Conservation (phyloP, 2,888 invertebrate species). For the Leucania comma region DNA sequence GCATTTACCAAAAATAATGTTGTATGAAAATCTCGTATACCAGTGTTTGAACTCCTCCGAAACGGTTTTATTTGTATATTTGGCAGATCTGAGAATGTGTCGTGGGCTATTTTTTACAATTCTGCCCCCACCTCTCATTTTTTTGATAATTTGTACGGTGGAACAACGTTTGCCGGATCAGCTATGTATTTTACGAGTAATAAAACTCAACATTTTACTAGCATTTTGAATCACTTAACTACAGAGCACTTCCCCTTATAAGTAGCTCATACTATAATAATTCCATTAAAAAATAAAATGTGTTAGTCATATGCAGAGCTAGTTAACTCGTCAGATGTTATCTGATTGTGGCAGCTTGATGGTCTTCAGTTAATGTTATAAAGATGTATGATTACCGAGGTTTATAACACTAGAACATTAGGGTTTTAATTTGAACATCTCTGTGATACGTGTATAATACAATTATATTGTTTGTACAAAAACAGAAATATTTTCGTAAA, state of each 20-base stretch:
- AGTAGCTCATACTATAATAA: neutral
- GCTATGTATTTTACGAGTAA: too few species aligned
- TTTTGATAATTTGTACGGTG: too few species aligned
- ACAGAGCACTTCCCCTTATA: neutral
- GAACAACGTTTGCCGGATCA: too few species aligned
- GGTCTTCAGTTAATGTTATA: constrained; percentile 32
- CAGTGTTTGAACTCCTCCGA: too few species aligned
- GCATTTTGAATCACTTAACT: neutral
- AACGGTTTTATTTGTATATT: too few species aligned
- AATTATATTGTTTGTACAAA: too few species aligned
- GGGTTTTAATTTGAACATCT: constrained; percentile 8
- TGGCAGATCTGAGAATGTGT: too few species aligned
- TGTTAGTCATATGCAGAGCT: constrained; percentile 8
- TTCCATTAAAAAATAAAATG: constrained; percentile 19
- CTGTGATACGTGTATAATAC: constrained; percentile 3
- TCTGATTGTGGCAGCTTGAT: constrained; percentile 48
- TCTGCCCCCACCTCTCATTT: too few species aligned
- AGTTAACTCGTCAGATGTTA: constrained; percentile 53
- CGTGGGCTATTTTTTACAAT: too few species aligned
- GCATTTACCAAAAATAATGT: too few species aligned
- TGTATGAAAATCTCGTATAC: too few species aligned
- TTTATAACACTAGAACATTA: constrained; percentile 9
- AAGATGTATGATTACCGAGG: constrained; percentile 28
- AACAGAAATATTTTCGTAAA: neutral
- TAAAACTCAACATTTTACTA: neutral